Percentiles rank a stretch among this genome's conserved stretches.
Evolutionary conservation across 1,140 invertebrate species (phyloP).

Genomic region (Drosophila sechellia): DNA sequence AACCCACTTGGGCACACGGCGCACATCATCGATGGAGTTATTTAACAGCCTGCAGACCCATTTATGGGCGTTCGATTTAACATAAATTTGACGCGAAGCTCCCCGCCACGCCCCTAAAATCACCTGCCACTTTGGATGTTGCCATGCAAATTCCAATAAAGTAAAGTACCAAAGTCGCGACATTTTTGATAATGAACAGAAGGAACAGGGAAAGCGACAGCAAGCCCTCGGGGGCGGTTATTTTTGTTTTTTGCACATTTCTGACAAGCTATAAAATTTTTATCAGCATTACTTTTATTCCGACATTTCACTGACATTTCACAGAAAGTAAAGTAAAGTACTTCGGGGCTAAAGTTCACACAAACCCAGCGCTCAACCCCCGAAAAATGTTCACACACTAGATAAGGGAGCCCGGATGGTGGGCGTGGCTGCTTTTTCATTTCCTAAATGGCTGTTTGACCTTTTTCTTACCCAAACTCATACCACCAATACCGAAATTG

Average conservation of each 20-base stretch:
- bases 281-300: conserved; percentile 83
- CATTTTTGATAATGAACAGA: conserved; percentile 73
- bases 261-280: conserved; percentile 82
- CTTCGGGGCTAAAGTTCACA: conserved; percentile 41
- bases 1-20: conserved; percentile 5
- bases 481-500: conserved; percentile 51
- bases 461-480: conserved; percentile 48
- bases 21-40: conserved; percentile 48
- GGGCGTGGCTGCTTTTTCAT: conserved; percentile 65
- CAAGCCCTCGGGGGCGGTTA: conserved; percentile 30
- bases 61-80: conserved; percentile 72
- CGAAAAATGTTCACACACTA: conserved; percentile 26
- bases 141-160: conserved; percentile 80
- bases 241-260: conserved; percentile 62
- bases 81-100: conserved; percentile 60
- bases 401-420: conserved; percentile 54
- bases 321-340: conserved; percentile 62
- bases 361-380: not conserved
- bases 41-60: conserved; percentile 65
- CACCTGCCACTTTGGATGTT: conserved; percentile 45
- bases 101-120: conserved; percentile 28
- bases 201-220: conserved; percentile 16
- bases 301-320: conserved; percentile 81
- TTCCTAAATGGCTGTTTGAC: conserved; percentile 75
- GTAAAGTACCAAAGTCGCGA: conserved; percentile 76